Conservation (phyloP, 2,113 vertebrate species). For the Sinocyclocheilus rhinocerous region DNA sequence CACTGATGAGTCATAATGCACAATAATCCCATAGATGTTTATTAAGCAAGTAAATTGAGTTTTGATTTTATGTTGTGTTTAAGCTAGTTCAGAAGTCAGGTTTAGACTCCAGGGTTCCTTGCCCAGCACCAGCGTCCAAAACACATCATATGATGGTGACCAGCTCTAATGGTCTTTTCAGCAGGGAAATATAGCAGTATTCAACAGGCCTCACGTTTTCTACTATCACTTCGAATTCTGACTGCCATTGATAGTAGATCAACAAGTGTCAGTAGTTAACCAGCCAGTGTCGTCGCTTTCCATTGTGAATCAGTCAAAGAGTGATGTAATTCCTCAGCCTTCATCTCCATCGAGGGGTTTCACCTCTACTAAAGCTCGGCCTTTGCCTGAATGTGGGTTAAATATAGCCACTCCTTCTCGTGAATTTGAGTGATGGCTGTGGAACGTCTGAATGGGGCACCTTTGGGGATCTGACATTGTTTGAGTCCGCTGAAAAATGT, state of each 20-base stretch:
- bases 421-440: slow-evolving; percentile 36
- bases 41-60: background rate
- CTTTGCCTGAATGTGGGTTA: slow-evolving; percentile 48
- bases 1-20: slow-evolving; percentile 9
- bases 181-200: background rate
- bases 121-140: background rate
- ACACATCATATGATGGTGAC: background rate
- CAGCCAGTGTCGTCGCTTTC: slow-evolving; percentile 13
- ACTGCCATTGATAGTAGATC: background rate
- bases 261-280: slow-evolving; percentile 10
- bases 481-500: slow-evolving; percentile 45
- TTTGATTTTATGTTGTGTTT: background rate
- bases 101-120: background rate
- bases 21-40: background rate
- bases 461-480: slow-evolving; percentile 34
- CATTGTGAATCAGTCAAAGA: slow-evolving; percentile 25
- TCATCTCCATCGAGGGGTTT: slow-evolving; percentile 35
- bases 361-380: slow-evolving; percentile 29
- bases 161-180: slow-evolving; percentile 6
- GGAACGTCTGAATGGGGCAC: slow-evolving; percentile 13
- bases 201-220: slow-evolving; percentile 33
- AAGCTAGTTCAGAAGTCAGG: background rate
- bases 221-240: slow-evolving; percentile 9
- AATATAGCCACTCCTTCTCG: slow-evolving; percentile 27
- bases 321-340: slow-evolving; percentile 6